Percentiles rank a stretch among this genome's conserved stretches.
These are phyloP conservation scores for Mormoops blainvillei DNA, from an alignment of 2,113 vertebrate species.

Conservation along the genomic window DNA sequence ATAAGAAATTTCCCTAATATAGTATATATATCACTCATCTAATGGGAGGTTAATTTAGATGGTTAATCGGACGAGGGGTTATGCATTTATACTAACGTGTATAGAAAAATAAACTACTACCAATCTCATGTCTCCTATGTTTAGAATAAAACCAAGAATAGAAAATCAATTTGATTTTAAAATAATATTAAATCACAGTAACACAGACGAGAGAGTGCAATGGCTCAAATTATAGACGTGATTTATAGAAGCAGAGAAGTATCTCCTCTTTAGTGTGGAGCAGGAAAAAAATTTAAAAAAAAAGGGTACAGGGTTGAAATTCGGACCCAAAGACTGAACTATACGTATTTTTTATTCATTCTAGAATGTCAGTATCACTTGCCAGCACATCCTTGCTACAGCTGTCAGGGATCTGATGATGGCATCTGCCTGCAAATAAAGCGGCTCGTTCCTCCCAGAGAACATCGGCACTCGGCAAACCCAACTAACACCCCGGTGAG, in stretches of 20 bases:
- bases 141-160: background rate
- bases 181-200: background rate
- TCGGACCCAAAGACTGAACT: background rate
- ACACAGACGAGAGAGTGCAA: background rate
- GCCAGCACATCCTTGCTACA: constrained; percentile 72
- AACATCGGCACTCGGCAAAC: constrained; percentile 52
- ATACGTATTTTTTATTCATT: constrained; percentile 62
- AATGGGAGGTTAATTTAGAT: background rate
- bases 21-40: background rate
- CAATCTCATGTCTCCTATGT: background rate
- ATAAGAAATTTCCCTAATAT: background rate
- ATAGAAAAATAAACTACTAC: background rate
- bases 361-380: constrained; percentile 74
- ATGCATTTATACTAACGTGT: background rate
- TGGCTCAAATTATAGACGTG: background rate
- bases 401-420: constrained; percentile 76
- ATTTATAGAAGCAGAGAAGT: background rate
- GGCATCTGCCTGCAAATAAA: constrained; percentile 71
- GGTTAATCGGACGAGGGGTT: background rate
- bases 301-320: background rate
- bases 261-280: background rate
- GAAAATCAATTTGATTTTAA: background rate
- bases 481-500: constrained; percentile 34
- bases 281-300: background rate
- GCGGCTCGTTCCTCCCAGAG: constrained; percentile 72